Evolutionary conservation across 2,113 vertebrate genomes (phyloP).

Genomic region (Ophthalmolycus amberensis): DNA sequence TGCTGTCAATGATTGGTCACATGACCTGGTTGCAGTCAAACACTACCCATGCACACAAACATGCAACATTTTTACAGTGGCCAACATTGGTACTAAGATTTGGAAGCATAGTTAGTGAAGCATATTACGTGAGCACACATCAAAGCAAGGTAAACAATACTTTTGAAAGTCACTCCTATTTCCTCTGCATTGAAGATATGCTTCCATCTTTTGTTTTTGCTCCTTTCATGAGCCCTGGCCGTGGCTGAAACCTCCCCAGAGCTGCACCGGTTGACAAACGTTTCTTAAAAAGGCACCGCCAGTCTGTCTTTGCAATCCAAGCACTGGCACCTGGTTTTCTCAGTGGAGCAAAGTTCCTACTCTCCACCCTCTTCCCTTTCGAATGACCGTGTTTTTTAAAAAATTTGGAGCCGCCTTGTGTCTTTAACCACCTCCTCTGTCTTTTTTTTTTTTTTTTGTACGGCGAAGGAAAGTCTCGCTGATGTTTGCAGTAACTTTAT

Average conservation of each 20-base stretch:
- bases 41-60: slow-evolving; percentile 9
- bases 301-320: slow-evolving; percentile 1
- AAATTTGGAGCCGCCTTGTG: slow-evolving; percentile 48
- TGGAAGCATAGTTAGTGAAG: not conserved
- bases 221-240: slow-evolving; percentile 2
- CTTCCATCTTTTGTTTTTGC: slow-evolving; percentile 54
- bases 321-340: slow-evolving; percentile 63
- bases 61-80: not conserved
- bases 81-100: not conserved
- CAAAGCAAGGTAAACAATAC: slow-evolving; percentile 14
- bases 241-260: not conserved
- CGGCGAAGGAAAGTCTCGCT: slow-evolving; percentile 24
- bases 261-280: slow-evolving; percentile 13
- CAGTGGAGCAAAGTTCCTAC: slow-evolving; percentile 63
- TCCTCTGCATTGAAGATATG: not conserved
- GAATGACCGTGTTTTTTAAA: slow-evolving; percentile 54
- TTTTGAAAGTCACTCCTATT: not conserved
- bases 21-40: slow-evolving; percentile 59
- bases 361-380: slow-evolving; percentile 61
- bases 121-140: slow-evolving; percentile 8
- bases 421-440: slow-evolving; percentile 48
- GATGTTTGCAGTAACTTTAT: slow-evolving; percentile 33
- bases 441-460: not conserved
- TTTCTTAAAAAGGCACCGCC: not conserved
- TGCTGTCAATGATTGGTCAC: slow-evolving; percentile 52